These are phyloP conservation scores for Coboldia fuscipes DNA, from an alignment of 1,140 invertebrate species.

Conservation along the genomic window DNA sequence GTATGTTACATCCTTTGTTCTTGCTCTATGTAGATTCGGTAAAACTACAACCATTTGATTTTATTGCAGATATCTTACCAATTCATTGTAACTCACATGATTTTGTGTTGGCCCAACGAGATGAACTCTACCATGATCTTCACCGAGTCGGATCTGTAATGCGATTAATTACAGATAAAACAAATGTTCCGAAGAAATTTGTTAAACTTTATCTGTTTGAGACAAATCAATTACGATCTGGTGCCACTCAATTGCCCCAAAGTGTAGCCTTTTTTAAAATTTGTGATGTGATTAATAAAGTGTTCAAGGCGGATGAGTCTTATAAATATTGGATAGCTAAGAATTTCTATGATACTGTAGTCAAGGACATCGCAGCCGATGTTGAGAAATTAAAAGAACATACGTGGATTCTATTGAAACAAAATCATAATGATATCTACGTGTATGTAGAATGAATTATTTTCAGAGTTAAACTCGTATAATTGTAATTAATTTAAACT, in stretches of 20 bases:
- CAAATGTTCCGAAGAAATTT: conserved; percentile 35
- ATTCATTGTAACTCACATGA: conserved; percentile 47
- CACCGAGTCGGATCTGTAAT: conserved; percentile 42
- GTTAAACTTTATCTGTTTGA: conserved; percentile 59
- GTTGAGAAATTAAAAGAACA: conserved; percentile 37
- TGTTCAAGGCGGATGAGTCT: conserved; percentile 25
- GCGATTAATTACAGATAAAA: conserved; percentile 28
- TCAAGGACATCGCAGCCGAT: conserved; percentile 36
- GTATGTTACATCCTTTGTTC: conserved; percentile 19
- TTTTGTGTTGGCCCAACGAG: conserved; percentile 48
- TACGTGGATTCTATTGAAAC: conserved; percentile 38
- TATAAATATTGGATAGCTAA: conserved; percentile 61
- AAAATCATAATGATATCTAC: no score
- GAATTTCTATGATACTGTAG: conserved; percentile 43
- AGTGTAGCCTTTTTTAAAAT: conserved; percentile 41
- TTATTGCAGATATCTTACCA: conserved; percentile 38
- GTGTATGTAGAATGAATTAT: no score
- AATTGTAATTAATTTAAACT: no score
- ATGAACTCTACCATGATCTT: conserved; percentile 53
- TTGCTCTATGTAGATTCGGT: conserved; percentile 1
- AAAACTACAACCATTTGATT: neutral
- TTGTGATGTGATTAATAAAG: neutral
- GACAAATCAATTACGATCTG: conserved; percentile 35
- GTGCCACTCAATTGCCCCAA: no score
- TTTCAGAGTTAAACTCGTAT: neutral